Evolutionary conservation across 64 coral and sea anemone genomes (phyloP), one percentile per base, ranked within the genome.

Genomic region (Montipora foliosa): DNA sequence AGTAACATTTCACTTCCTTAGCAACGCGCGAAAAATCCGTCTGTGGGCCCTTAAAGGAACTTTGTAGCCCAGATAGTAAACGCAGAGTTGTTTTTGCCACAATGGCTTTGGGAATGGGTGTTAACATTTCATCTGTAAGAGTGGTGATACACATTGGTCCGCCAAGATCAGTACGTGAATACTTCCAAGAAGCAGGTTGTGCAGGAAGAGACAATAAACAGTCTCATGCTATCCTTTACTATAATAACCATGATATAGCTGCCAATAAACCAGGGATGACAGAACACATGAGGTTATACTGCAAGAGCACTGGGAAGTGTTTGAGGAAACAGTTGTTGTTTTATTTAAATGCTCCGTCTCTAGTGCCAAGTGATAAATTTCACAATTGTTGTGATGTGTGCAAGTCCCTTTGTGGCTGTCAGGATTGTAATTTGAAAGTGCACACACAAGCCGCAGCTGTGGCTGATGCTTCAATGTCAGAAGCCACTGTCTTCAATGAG

Each of bases 71-170:
- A 81, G 77, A 71, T 19, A 74, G 21, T 16, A 94, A 80, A 13
- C 87, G 93, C 25, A 49, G 86, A 49, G 95, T 96, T 47, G 85
- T 96, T 24, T 89, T 92, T 72, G 86, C 95, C 0, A 83, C 90
- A 14, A 86, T 80, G 67, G 95, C 90, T 25, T 49, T 92, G 15
- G 84, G 90, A 49, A 96, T 96, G 90, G 91, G 75, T 29, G 44
- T 78, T 16, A 67, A 79, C 25, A 71, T 70, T 61, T 5, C 50
- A 25, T 49, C 15, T 69, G 75, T 76, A 25, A 64, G 22, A 58
- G 3, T 69, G 7, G 57, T 87, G 12, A 66, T 87, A 3, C 74
- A 93, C 45, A 78, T 53, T 7, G 61, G 77, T 55, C 73, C 64
- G 4, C 80, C 90, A 29, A 62, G 67, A 14, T 21, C 82, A 47